Evolutionary conservation across 2,888 invertebrate species (phyloP).

Genomic region (Rutpela maculata): DNA sequence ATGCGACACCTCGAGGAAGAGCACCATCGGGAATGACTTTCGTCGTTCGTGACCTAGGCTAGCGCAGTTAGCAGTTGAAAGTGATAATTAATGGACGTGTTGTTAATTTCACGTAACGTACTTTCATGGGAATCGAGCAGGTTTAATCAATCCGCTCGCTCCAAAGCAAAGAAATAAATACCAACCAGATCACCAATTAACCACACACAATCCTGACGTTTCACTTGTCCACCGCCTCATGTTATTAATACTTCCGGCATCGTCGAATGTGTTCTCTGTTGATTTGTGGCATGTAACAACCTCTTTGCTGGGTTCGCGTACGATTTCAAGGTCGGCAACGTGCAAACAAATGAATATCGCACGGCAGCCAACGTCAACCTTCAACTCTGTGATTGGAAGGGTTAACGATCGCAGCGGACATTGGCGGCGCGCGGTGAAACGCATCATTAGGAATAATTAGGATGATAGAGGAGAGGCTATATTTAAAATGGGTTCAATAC

Average conservation of each 20-base stretch:
- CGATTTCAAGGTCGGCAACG: constrained; percentile 61
- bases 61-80: neutral
- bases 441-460: constrained; percentile 22
- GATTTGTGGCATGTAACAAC: constrained; percentile 36
- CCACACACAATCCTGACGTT: constrained; percentile 14
- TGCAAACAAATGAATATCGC: constrained; percentile 61
- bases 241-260: constrained; percentile 37
- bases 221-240: constrained; percentile 23
- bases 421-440: constrained; percentile 27
- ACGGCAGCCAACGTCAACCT: constrained; percentile 61
- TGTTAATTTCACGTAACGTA: constrained; percentile 12
- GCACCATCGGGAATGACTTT: neutral
- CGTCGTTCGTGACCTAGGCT: constrained; percentile 7
- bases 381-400: constrained; percentile 60
- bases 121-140: constrained; percentile 1
- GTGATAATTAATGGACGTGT: constrained; percentile 3
- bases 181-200: constrained; percentile 17
- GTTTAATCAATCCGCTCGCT: constrained; percentile 2
- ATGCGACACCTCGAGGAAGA: neutral
- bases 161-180: neutral
- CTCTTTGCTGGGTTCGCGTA: constrained; percentile 60
- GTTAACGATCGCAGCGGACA: constrained; percentile 58
- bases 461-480: constrained; percentile 6
- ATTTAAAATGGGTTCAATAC: constrained; percentile 17
- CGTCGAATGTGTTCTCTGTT: constrained; percentile 19